phyloP scores from a whole-genome alignment of 2,797 vertebrate species.

The Zenarchopterus dispar region DNA sequence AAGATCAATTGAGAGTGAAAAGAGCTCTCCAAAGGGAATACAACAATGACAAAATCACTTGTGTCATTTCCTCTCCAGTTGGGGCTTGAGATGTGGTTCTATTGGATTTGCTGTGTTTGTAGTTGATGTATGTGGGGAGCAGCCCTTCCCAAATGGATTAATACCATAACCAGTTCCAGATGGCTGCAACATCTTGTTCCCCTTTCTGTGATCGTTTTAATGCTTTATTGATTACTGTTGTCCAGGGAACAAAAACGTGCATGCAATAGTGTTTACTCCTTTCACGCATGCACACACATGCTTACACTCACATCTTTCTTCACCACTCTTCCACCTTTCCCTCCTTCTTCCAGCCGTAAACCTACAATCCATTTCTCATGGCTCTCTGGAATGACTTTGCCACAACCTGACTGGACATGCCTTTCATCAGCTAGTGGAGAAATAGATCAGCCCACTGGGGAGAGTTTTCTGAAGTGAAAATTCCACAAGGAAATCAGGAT shows the following conservation, averaged over 20 bases:
- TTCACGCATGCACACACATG: slow-evolving; percentile 27
- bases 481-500: not conserved
- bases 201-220: slow-evolving; percentile 72
- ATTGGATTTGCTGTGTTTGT: slow-evolving; percentile 55
- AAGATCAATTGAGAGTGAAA: slow-evolving; percentile 27
- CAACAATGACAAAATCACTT: slow-evolving; percentile 44
- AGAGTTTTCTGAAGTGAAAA: slow-evolving; percentile 15
- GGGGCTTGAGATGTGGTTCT: slow-evolving; percentile 42
- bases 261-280: slow-evolving; percentile 46
- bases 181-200: slow-evolving; percentile 73
- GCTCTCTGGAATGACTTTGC: slow-evolving; percentile 53
- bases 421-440: slow-evolving; percentile 38
- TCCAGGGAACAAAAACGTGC: slow-evolving; percentile 61
- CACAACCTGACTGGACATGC: slow-evolving; percentile 59
- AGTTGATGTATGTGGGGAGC: slow-evolving; percentile 58
- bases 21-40: slow-evolving; percentile 27
- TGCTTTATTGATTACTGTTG: slow-evolving; percentile 80
- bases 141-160: slow-evolving; percentile 71
- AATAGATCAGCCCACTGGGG: slow-evolving; percentile 19
- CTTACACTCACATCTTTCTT: slow-evolving; percentile 20
- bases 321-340: slow-evolving; percentile 15
- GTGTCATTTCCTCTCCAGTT: slow-evolving; percentile 29
- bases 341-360: slow-evolving; percentile 39
- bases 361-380: slow-evolving; percentile 70
- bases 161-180: slow-evolving; percentile 76